Percentiles rank a stretch among this genome's conserved stretches.
These are phyloP conservation scores for Pangasius krempfi DNA, from an alignment of 2,797 vertebrate species.

Conservation along the genomic window DNA sequence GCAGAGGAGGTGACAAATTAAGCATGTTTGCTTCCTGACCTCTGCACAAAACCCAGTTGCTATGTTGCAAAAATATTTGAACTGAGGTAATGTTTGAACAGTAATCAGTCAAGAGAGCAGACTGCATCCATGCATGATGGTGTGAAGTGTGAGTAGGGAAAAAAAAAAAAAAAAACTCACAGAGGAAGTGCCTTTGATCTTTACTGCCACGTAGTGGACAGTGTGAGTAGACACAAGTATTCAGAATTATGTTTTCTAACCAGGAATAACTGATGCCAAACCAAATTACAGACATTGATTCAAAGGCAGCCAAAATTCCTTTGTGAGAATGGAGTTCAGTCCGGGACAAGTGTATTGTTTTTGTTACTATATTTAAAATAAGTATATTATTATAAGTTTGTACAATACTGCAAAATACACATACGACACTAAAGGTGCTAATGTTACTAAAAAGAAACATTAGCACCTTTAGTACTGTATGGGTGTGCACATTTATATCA, in stretches of 20 bases:
- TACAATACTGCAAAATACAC: background rate
- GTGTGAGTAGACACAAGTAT: background rate
- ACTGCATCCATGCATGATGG: slow-evolving; percentile 3
- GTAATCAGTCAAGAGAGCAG: slow-evolving; percentile 5
- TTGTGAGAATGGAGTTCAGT: slow-evolving; percentile 1
- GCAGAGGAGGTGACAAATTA: background rate
- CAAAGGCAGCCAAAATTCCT: background rate
- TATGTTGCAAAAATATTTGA: slow-evolving; percentile 32
- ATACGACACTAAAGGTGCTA: no score
- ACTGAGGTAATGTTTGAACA: slow-evolving; percentile 25
- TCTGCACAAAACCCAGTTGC: background rate
- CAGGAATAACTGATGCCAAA: background rate
- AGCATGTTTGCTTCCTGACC: background rate
- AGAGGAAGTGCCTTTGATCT: background rate
- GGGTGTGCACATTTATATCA: no score
- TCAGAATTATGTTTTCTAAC: background rate
- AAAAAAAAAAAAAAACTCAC: background rate
- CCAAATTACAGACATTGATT: slow-evolving; percentile 17
- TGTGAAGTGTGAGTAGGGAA: slow-evolving; percentile 1
- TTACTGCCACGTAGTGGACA: slow-evolving; percentile 64
- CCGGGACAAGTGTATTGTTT: background rate
- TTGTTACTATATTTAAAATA: background rate
- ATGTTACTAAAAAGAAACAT: background rate
- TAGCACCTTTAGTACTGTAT: no score
- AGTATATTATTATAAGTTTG: background rate